These are phyloP conservation scores for Metridium senile DNA, from an alignment of 92 coral and sea anemone genomes.

Conservation along the genomic window DNA sequence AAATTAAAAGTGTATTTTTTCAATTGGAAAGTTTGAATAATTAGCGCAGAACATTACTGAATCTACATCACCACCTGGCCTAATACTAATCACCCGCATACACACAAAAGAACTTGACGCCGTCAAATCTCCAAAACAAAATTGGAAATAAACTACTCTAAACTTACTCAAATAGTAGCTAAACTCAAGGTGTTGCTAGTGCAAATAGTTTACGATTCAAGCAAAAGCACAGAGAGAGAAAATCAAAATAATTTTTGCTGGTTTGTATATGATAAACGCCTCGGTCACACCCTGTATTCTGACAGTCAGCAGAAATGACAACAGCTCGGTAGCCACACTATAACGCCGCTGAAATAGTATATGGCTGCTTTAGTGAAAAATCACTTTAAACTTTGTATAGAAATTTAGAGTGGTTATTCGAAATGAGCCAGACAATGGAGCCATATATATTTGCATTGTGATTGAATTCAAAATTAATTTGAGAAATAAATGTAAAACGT, in stretches of 20 bases:
- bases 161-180: background rate
- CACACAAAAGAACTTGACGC: slow-evolving; percentile 21
- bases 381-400: background rate
- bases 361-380: background rate
- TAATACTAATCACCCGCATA: slow-evolving; percentile 4
- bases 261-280: background rate
- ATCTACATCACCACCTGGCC: slow-evolving; percentile 14
- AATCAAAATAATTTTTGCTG: background rate
- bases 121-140: slow-evolving; percentile 6
- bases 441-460: slow-evolving; percentile 25
- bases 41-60: background rate
- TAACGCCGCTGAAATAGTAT: background rate
- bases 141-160: slow-evolving; percentile 11
- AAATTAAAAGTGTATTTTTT: background rate
- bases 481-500: slow-evolving; percentile 35
- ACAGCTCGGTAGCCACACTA: background rate
- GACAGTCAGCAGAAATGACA: slow-evolving; percentile 4
- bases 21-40: slow-evolving; percentile 2
- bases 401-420: no score
- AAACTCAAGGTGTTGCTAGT: background rate
- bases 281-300: slow-evolving; percentile 12
- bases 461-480: slow-evolving; percentile 50
- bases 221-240: background rate
- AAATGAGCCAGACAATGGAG: slow-evolving; percentile 26
- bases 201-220: background rate